Evolutionary conservation across 1,140 invertebrate genomes (phyloP).

Genomic region (Cydia strobilella): DNA sequence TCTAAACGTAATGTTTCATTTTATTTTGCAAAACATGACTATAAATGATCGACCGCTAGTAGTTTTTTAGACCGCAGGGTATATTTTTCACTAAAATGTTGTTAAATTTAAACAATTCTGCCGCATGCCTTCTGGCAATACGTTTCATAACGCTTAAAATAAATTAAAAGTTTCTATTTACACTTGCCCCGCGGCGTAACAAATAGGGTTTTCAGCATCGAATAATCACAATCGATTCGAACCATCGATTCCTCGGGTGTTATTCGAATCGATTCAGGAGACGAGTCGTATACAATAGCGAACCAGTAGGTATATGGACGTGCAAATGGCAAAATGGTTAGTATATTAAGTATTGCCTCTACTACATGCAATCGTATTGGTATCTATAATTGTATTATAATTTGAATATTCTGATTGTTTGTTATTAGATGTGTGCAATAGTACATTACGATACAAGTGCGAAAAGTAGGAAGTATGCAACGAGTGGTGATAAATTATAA

Average conservation of each 20-base stretch:
- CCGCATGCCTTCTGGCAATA: background rate
- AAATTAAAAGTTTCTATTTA: background rate
- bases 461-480: too few relatives aligned
- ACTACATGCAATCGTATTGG: too few relatives aligned
- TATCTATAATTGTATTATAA: too few relatives aligned
- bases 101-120: background rate
- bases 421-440: too few relatives aligned
- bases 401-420: too few relatives aligned
- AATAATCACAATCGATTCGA: constrained; percentile 27
- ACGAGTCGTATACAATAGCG: background rate
- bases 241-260: constrained; percentile 17
- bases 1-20: too few relatives aligned
- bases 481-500: too few relatives aligned
- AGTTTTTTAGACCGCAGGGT: background rate
- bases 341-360: too few relatives aligned
- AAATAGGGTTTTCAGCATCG: constrained; percentile 21
- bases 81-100: background rate
- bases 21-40: background rate
- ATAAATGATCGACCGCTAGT: background rate
- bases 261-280: background rate
- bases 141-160: background rate
- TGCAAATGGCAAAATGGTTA: too few relatives aligned
- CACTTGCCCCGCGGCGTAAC: background rate
- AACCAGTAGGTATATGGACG: background rate
- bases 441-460: too few relatives aligned